Conservation (phyloP, 35 echinoderm and acorn worm genomes). For the Strongylocentrotus purpuratus region DNA sequence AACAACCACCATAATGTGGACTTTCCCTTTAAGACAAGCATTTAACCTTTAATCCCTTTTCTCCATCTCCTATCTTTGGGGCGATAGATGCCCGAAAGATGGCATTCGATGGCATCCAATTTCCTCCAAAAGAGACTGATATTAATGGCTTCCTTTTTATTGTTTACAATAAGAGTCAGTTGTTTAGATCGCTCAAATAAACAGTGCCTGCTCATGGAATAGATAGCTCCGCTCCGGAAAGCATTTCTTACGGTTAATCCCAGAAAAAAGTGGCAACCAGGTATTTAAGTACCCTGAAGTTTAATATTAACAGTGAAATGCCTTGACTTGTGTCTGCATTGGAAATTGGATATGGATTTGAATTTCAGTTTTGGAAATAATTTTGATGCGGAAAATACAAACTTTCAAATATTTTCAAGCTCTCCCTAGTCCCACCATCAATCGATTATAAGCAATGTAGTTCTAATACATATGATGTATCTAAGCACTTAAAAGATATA, state of each 20-base stretch:
- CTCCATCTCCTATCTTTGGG: background rate
- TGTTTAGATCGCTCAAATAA: background rate
- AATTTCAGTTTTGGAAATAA: background rate
- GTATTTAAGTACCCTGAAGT: background rate
- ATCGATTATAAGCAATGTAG: too few relatives aligned
- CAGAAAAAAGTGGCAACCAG: background rate
- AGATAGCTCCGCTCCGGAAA: background rate
- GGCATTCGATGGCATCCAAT: background rate
- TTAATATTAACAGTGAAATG: background rate
- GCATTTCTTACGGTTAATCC: background rate
- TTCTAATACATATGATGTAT: too few relatives aligned
- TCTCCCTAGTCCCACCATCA: too few relatives aligned
- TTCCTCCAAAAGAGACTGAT: background rate
- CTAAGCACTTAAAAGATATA: too few relatives aligned
- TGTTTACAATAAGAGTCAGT: background rate
- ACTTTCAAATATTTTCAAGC: too few relatives aligned
- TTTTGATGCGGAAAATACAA: too few relatives aligned
- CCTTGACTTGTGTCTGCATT: background rate
- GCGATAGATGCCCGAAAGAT: background rate
- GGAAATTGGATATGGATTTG: background rate
- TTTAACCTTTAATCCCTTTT: background rate
- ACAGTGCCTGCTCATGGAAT: background rate
- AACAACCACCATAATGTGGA: too few relatives aligned
- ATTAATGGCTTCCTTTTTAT: constrained; percentile 18
- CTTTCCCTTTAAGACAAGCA: too few relatives aligned